These are phyloP conservation scores for Indri indri DNA, from an alignment of 2,113 vertebrate species.

Conservation along the genomic window DNA sequence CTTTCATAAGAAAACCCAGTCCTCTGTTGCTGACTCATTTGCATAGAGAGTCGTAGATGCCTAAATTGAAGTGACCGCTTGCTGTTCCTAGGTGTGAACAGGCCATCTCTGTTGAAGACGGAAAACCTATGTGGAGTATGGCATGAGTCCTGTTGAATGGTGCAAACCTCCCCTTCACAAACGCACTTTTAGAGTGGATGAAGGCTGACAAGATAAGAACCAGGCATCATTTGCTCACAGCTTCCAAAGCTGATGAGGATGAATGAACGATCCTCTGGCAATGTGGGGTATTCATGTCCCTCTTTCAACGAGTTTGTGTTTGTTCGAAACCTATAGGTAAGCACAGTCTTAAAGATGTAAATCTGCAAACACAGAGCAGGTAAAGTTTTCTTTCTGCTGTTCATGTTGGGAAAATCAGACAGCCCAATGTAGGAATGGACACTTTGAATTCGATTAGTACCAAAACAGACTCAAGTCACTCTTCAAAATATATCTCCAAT, in stretches of 20 bases:
- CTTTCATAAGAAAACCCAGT: slow-evolving; percentile 37
- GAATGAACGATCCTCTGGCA: neutral
- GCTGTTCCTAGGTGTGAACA: slow-evolving; percentile 39
- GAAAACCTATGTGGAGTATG: slow-evolving; percentile 1
- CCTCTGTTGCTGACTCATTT: slow-evolving; percentile 40
- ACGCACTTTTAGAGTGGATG: neutral
- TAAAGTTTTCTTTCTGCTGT: neutral
- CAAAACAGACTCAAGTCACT: neutral
- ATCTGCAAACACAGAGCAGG: neutral
- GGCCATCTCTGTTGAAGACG: neutral
- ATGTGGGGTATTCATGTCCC: neutral
- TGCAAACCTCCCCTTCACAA: neutral
- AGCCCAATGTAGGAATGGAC: neutral
- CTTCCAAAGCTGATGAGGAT: neutral
- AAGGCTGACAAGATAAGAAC: neutral
- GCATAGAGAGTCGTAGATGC: neutral
- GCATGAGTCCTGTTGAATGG: neutral
- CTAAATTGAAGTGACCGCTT: neutral
- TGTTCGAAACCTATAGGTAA: neutral
- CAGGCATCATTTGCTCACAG: slow-evolving; percentile 1
- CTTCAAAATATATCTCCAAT: neutral
- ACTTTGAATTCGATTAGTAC: neutral
- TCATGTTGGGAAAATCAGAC: neutral
- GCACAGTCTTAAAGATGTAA: neutral
- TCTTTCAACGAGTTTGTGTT: neutral